phyloP scores from a whole-genome alignment of 2,113 vertebrate genomes.

The Ellobius talpinus region DNA sequence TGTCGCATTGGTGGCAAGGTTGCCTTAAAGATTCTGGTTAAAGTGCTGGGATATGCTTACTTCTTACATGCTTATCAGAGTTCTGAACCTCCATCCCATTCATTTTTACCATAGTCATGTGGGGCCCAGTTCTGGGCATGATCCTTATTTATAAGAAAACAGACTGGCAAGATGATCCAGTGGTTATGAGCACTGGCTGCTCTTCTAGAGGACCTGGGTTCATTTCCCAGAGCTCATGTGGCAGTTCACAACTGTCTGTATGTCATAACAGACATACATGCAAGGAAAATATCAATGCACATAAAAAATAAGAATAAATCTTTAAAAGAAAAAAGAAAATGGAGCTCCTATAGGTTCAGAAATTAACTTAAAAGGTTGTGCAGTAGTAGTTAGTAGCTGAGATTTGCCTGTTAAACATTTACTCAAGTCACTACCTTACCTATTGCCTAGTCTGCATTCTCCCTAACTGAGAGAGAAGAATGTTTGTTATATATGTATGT shows the following conservation, averaged over 20 bases:
- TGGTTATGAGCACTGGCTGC: background rate
- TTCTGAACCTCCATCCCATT: background rate
- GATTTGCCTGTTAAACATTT: background rate
- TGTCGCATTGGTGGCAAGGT: background rate
- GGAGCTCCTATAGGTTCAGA: background rate
- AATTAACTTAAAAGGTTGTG: background rate
- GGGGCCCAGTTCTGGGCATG: background rate
- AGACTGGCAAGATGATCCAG: background rate
- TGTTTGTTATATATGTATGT: background rate
- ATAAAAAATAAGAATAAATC: background rate
- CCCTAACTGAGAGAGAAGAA: background rate
- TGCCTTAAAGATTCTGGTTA: background rate
- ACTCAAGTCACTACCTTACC: background rate
- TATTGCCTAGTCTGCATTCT: background rate
- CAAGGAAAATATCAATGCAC: background rate
- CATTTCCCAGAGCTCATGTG: background rate
- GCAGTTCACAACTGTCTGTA: background rate
- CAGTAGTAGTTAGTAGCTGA: constrained; percentile 24
- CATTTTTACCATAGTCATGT: background rate
- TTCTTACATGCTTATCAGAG: background rate
- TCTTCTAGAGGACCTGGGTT: background rate
- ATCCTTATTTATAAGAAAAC: background rate
- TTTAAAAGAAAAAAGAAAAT: background rate
- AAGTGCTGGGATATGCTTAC: background rate
- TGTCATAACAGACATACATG: background rate